Conservation (phyloP, 2,113 vertebrate genomes). For the Scatophagus argus region DNA sequence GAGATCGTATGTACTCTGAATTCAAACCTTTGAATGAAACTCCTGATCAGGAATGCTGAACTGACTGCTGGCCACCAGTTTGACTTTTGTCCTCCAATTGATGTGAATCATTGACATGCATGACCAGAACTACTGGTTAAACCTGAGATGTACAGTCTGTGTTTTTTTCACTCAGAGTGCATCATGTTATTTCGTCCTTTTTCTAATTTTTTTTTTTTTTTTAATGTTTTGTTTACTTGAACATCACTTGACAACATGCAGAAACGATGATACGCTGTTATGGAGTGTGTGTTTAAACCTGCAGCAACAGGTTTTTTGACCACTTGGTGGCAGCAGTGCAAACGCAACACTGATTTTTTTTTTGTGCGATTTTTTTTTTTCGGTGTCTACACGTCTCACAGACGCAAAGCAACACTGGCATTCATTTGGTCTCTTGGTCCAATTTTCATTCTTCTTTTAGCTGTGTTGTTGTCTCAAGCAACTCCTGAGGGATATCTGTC, state of each 20-base stretch:
- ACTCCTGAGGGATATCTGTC: not conserved
- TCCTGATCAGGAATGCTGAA: not conserved
- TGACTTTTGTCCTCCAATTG: not conserved
- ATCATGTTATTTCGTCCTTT: not conserved
- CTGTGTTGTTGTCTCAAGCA: not conserved
- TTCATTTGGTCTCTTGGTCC: not conserved
- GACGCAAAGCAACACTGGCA: not conserved
- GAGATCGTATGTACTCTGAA: not conserved
- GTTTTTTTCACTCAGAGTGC: not conserved
- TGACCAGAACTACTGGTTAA: not conserved
- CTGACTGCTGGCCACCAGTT: not conserved
- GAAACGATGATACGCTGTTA: not conserved
- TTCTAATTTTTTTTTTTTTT: no score
- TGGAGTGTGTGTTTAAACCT: not conserved
- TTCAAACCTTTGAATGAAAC: not conserved
- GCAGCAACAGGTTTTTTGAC: not conserved
- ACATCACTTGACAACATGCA: not conserved
- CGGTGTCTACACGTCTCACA: not conserved
- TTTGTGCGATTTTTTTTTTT: not conserved
- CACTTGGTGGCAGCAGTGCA: not conserved
- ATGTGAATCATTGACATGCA: not conserved
- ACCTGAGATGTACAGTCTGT: not conserved
- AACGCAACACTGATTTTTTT: not conserved
- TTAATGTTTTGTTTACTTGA: no score
- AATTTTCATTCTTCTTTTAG: not conserved